Evolutionary conservation across 2,113 vertebrate genomes (phyloP).

Genomic region (Lipotes vexillifer): DNA sequence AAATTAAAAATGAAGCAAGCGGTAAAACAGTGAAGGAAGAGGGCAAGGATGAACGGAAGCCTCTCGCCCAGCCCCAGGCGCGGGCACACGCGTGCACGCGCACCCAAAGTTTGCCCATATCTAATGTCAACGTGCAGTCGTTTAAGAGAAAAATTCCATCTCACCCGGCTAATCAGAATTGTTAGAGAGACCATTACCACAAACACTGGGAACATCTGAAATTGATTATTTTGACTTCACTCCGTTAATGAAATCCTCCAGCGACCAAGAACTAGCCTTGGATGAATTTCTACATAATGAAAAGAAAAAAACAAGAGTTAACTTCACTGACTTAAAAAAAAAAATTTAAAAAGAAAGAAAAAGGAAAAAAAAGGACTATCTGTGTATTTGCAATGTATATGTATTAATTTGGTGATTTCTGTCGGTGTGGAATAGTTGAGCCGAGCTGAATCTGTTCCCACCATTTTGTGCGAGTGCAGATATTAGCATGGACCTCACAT

Average conservation of each 20-base stretch:
- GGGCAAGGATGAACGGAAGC: not conserved
- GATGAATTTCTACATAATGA: conserved; percentile 9
- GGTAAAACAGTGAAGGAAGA: not conserved
- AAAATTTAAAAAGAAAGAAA: not conserved
- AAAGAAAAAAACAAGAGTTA: not conserved
- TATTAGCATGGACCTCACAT: conserved; percentile 80
- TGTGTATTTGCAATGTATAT: not conserved
- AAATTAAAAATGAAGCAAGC: not conserved
- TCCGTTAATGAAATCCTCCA: conserved; percentile 81
- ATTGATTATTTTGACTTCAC: conserved; percentile 80
- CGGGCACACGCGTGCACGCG: fast-evolving
- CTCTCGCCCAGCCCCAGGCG: not conserved
- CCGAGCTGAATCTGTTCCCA: conserved; percentile 49
- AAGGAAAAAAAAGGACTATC: not conserved
- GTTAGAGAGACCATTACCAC: conserved; percentile 80
- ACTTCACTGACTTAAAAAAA: not conserved
- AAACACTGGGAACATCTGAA: conserved; percentile 81
- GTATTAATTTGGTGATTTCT: not conserved
- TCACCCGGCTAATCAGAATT: conserved; percentile 80
- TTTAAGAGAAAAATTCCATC: conserved; percentile 83
- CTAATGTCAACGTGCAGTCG: conserved; percentile 75
- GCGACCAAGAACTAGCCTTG: conserved; percentile 19
- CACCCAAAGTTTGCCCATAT: conserved; percentile 71
- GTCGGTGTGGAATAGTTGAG: not conserved
- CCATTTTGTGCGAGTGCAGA: conserved; percentile 75